Percentiles rank a stretch among this genome's conserved stretches.
These are phyloP conservation scores for Lepilemur ruficaudatus DNA, from an alignment of 2,797 vertebrate genomes.

Conservation along the genomic window DNA sequence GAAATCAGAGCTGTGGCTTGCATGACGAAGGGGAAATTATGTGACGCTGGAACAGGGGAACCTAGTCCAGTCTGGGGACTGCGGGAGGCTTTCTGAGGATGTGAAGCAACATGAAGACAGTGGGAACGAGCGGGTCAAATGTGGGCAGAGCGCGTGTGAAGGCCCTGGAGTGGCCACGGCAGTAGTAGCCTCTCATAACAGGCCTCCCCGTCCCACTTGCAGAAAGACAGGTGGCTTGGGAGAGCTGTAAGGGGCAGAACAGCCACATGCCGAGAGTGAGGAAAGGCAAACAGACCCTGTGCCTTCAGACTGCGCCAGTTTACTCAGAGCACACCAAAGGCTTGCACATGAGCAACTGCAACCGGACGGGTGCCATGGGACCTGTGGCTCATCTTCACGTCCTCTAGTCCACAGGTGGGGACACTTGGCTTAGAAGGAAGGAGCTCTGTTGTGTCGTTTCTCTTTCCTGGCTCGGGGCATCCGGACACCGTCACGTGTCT, in stretches of 20 bases:
- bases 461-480: neutral
- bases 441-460: neutral
- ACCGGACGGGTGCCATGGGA: neutral
- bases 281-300: neutral
- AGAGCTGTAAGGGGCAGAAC: accelerated
- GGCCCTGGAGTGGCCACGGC: neutral
- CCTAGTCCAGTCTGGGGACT: neutral
- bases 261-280: neutral
- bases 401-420: neutral
- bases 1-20: neutral
- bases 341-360: neutral
- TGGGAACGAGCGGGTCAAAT: neutral
- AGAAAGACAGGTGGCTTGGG: neutral
- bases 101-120: too few relatives aligned
- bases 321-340: neutral
- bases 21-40: neutral
- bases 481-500: conserved; percentile 1
- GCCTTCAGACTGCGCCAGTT: neutral
- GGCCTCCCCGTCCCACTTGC: accelerated
- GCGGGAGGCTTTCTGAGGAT: neutral
- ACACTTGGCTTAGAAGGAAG: neutral
- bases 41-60: accelerated
- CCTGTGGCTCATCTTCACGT: neutral
- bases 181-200: accelerated
- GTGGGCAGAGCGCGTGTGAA: neutral